Percentiles rank a stretch among this genome's conserved stretches.
Conservation (phyloP, 2,797 vertebrate genomes). For the Sebastiscus albofasciatus region DNA sequence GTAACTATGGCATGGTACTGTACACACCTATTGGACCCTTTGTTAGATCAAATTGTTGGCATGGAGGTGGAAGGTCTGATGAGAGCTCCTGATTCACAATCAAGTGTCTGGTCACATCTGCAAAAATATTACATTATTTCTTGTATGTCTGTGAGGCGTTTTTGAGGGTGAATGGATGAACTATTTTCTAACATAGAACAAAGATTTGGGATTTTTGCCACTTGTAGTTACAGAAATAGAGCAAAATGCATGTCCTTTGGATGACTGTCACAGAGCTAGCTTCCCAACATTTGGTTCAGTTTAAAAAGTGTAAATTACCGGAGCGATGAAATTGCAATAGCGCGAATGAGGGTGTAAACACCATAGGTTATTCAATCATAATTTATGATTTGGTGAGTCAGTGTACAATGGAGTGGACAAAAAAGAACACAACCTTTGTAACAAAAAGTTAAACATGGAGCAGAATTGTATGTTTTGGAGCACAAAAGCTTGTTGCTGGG, state of each 20-base stretch:
- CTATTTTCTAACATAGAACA: neutral
- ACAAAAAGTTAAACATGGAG: neutral
- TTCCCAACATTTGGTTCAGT: conserved; percentile 25
- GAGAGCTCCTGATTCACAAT: conserved; percentile 28
- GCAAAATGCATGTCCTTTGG: conserved; percentile 12
- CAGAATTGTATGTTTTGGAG: neutral
- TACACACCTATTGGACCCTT: conserved; percentile 31
- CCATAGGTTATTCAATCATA: neutral
- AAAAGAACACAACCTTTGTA: neutral
- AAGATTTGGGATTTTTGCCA: neutral
- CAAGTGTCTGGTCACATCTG: conserved; percentile 23
- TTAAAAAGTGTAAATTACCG: neutral
- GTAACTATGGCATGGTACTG: conserved; percentile 48
- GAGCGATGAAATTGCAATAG: conserved; percentile 10
- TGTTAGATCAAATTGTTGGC: conserved; percentile 66
- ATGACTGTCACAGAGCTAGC: conserved; percentile 10
- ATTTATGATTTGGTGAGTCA: conserved; percentile 11
- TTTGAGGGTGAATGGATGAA: neutral
- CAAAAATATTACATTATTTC: neutral
- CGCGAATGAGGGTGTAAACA: conserved; percentile 1
- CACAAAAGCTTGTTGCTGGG: neutral
- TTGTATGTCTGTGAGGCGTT: neutral
- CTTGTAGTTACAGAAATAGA: neutral
- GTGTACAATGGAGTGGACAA: neutral
- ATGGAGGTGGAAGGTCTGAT: conserved; percentile 43